Evolutionary conservation across 2,888 invertebrate species (phyloP).

Genomic region (Cryptosula pallasiana): DNA sequence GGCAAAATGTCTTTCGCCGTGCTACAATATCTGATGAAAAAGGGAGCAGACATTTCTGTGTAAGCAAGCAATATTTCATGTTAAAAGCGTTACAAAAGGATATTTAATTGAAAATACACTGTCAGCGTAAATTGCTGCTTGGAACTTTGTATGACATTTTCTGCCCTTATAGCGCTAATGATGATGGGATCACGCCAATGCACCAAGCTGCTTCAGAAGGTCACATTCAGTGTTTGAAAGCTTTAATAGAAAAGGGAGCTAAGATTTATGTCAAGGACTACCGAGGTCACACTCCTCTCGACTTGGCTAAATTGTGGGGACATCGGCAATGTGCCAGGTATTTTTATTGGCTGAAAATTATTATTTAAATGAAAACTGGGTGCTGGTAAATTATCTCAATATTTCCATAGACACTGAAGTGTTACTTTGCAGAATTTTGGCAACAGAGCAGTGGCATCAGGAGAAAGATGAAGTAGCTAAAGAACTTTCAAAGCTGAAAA

Average conservation of each 20-base stretch:
- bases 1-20: constrained; percentile 46
- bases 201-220: constrained; percentile 54
- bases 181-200: constrained; percentile 51
- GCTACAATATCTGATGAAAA: constrained; percentile 43
- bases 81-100: too few relatives aligned
- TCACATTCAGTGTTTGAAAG: constrained; percentile 50
- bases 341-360: background rate
- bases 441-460: constrained; percentile 50
- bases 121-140: too few relatives aligned
- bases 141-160: too few relatives aligned
- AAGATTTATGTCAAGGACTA: constrained; percentile 43
- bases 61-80: too few relatives aligned
- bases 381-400: too few relatives aligned
- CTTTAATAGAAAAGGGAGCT: constrained; percentile 45
- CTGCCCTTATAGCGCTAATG: constrained; percentile 39
- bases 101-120: too few relatives aligned
- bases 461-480: constrained; percentile 46
- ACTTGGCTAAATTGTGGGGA: constrained; percentile 52
- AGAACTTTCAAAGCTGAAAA: constrained; percentile 45
- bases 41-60: constrained; percentile 48
- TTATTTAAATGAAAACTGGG: too few relatives aligned
- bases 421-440: constrained; percentile 39
- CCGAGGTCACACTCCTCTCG: constrained; percentile 51
- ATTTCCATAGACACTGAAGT: background rate
- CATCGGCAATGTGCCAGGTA: constrained; percentile 52